Evolutionary conservation across 1,140 invertebrate genomes (phyloP).

Genomic region (Drosophila kurseongensis): DNA sequence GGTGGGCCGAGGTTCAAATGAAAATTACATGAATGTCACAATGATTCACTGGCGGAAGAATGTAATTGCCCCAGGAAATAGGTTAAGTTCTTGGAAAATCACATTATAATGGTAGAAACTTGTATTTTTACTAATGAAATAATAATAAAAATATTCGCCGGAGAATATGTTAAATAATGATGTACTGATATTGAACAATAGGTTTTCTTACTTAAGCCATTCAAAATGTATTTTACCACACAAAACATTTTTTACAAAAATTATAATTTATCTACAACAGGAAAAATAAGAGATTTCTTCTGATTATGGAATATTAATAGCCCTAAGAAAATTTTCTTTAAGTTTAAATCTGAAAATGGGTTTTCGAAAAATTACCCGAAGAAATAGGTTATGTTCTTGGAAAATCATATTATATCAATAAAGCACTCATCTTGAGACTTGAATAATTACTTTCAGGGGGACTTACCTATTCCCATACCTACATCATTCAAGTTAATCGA

Average conservation of each 20-base stretch:
- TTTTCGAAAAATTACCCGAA: not conserved
- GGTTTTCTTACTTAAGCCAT: no score
- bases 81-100: constrained; percentile 23
- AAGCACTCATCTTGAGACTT: not conserved
- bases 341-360: no score
- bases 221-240: no score
- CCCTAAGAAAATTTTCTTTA: no score
- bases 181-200: no score
- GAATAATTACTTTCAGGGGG: not conserved
- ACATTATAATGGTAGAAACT: not conserved
- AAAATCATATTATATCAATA: not conserved
- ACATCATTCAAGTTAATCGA: constrained; percentile 21
- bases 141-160: no score
- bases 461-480: constrained; percentile 9
- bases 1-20: constrained; percentile 14
- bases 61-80: constrained; percentile 4
- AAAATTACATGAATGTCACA: constrained; percentile 27
- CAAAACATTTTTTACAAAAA: no score
- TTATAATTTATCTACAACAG: no score
- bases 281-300: no score
- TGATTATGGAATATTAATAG: no score
- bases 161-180: no score
- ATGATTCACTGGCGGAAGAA: constrained; percentile 16
- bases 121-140: not conserved
- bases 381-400: not conserved